Evolutionary conservation across 1,140 invertebrate species (phyloP), one percentile per base, ranked within the genome.

Genomic region (Chrysopa pallens): DNA sequence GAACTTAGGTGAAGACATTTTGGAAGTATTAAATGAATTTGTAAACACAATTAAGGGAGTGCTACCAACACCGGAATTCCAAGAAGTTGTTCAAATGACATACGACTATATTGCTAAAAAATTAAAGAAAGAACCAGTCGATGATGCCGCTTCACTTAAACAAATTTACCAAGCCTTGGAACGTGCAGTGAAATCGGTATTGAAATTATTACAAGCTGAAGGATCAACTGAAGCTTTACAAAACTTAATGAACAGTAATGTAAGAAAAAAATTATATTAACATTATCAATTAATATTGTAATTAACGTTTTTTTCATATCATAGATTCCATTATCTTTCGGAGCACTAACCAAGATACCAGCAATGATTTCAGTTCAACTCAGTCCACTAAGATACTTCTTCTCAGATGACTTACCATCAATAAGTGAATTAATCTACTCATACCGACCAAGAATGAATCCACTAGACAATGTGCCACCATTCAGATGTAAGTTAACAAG

Each of bases 21-120:
- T 72, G 11, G 53, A 51, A 8, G 41, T 70, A 0, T 42, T 74
- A 8, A 54, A 67, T 15, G 70, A 76, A 33, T 36, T 68, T 4
- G 57, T 66, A 35, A 56, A 60, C 1, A 56, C 63, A 0, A 13
- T 72, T 8, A 70, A 69, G 36, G 56, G 60, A 6, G 41, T 69
- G 7, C 42, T 76, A 31, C 74, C 76, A 3, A 73, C 69, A 4
- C 60, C 70, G 8, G 74, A 79, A 46, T 47, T 69, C 2, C 67
- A 63, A 48, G 60, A 67, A n/a, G 62, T 81, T 43, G 51, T 72
- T 8, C 61, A 66, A 33, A 56, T 59, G 2, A 50, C 70, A 28
- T 59, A 63, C 17, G 56, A 68, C 23, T 84, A 84, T 52, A 46
- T 79, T 6, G 55, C 70, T 36, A 79, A 77, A 59, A 71, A 71